Percentiles rank a stretch among this genome's conserved stretches.
These are phyloP conservation scores for Drosophila paracracens DNA, from an alignment of 2,888 invertebrate genomes.

Conservation along the genomic window DNA sequence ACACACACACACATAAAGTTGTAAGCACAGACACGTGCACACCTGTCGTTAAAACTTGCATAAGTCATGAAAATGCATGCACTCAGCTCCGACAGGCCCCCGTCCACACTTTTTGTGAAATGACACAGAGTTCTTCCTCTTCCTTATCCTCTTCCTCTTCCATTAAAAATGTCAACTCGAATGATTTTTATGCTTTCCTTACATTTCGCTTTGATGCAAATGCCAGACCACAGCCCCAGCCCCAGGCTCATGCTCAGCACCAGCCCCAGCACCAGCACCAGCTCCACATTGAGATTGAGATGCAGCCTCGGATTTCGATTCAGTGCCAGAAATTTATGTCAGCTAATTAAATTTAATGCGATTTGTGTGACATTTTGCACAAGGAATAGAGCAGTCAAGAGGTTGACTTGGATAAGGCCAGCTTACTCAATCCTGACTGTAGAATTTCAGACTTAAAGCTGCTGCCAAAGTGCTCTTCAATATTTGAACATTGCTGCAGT, in stretches of 20 bases:
- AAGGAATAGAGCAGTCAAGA: background rate
- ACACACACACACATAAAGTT: slow-evolving; percentile 16
- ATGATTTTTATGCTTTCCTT: slow-evolving; percentile 52
- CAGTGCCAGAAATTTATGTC: slow-evolving; percentile 59
- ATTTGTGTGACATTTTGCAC: slow-evolving; percentile 50
- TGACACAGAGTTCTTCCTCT: slow-evolving; percentile 26
- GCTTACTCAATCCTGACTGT: background rate
- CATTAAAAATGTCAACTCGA: slow-evolving; percentile 71
- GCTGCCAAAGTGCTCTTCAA: slow-evolving; percentile 45
- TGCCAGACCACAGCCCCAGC: slow-evolving; percentile 31
- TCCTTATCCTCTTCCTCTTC: slow-evolving; percentile 30
- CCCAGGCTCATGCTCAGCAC: background rate
- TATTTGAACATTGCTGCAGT: slow-evolving; percentile 56
- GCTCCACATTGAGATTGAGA: slow-evolving; percentile 18
- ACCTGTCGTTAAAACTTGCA: slow-evolving; percentile 77
- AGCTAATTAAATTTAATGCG: slow-evolving; percentile 75
- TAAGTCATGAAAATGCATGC: slow-evolving; percentile 73
- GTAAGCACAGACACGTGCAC: slow-evolving; percentile 57
- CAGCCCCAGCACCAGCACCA: background rate
- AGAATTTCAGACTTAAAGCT: slow-evolving; percentile 18
- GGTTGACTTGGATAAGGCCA: background rate
- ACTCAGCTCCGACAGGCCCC: slow-evolving; percentile 41
- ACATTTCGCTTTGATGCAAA: slow-evolving; percentile 54
- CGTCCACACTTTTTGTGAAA: slow-evolving; percentile 33
- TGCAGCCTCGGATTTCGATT: slow-evolving; percentile 27